Conservation (phyloP, 2,113 vertebrate genomes). For the Bothrops jararaca region DNA sequence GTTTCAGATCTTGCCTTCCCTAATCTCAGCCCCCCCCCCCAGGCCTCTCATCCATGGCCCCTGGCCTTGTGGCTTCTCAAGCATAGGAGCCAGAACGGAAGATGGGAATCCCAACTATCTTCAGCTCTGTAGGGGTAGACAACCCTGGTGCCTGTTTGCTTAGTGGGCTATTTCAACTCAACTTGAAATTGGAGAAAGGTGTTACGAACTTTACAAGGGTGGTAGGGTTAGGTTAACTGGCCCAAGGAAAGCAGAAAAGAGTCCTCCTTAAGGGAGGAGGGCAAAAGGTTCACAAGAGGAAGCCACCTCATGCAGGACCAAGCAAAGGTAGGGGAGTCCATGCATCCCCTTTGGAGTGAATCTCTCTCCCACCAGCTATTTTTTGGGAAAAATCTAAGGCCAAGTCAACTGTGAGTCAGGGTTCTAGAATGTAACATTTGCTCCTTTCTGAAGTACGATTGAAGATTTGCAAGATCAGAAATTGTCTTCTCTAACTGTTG, state of each 20-base stretch:
- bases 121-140: no score
- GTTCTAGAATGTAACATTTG: neutral
- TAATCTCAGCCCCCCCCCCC: no score
- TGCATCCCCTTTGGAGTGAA: neutral
- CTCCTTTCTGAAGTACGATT: neutral
- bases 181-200: no score
- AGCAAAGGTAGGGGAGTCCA: neutral
- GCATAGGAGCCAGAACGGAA: no score
- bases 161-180: no score
- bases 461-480: neutral
- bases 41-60: no score
- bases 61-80: no score
- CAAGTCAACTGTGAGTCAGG: no score
- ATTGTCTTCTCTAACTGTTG: neutral
- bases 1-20: no score
- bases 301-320: neutral
- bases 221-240: neutral
- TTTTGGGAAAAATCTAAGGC: neutral
- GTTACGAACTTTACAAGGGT: neutral
- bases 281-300: neutral
- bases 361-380: neutral
- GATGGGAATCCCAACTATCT: no score
- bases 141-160: no score
- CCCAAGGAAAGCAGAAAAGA: neutral
- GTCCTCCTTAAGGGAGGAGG: neutral